Percentiles rank a stretch among this genome's conserved stretches.
Conservation (phyloP, 2,113 vertebrate genomes). For the Meleagris gallopavo region DNA sequence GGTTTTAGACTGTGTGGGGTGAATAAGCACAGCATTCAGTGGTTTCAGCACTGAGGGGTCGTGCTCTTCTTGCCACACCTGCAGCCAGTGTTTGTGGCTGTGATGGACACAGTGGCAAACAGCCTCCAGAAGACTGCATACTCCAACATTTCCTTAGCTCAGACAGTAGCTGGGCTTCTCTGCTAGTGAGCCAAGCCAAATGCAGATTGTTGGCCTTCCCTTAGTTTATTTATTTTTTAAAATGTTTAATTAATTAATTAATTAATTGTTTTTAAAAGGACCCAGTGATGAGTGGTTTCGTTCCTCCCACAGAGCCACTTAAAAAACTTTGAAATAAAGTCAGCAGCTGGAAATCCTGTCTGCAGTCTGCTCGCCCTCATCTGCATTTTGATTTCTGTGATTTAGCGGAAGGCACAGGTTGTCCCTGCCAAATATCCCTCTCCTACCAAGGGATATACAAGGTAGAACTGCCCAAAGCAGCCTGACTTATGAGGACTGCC, state of each 20-base stretch:
- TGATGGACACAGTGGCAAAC: background rate
- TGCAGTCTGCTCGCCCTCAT: conserved; percentile 71
- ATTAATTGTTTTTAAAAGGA: background rate
- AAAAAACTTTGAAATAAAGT: conserved; percentile 76
- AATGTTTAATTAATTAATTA: background rate
- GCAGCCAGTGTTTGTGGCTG: background rate
- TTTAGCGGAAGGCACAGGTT: conserved; percentile 86
- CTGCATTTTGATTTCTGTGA: conserved; percentile 85
- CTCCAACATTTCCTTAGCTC: background rate
- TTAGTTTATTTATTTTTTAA: background rate
- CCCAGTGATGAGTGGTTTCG: background rate
- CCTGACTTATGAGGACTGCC: conserved; percentile 78
- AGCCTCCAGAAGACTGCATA: background rate
- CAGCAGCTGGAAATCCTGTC: conserved; percentile 70
- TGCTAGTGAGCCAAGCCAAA: background rate
- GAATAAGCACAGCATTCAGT: background rate
- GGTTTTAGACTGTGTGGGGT: background rate
- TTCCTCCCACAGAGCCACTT: conserved; percentile 49
- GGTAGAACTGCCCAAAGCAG: conserved; percentile 88
- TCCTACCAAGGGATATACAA: conserved; percentile 78
- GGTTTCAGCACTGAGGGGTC: background rate
- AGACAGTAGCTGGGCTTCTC: background rate
- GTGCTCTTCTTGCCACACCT: background rate
- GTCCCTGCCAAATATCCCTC: conserved; percentile 83
- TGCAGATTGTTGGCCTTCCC: background rate